A percentile compares a stretch with the other conserved stretches of the same genome.
Conservation (phyloP, 2,113 vertebrate genomes). For the Pseudopodoces humilis region DNA sequence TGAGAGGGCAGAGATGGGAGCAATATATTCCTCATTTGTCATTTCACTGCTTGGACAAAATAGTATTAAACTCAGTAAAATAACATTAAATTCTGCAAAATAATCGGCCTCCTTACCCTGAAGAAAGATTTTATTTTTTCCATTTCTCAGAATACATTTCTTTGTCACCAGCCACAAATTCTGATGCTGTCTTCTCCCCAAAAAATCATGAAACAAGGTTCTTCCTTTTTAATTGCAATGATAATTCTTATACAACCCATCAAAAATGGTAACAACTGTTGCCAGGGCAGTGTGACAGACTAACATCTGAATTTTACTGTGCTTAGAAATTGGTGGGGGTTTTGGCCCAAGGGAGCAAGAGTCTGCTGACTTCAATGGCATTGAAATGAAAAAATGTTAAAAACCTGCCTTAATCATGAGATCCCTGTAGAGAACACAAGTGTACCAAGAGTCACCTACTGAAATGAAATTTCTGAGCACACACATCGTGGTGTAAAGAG, state of each 20-base stretch:
- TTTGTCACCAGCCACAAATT: neutral
- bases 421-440: neutral
- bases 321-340: neutral
- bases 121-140: constrained; percentile 11
- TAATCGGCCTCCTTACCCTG: neutral
- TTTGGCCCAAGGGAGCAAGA: neutral
- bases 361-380: neutral
- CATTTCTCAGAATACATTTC: neutral
- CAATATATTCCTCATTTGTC: neutral
- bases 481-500: neutral
- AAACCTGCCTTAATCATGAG: neutral
- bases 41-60: neutral
- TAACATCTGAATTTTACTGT: neutral
- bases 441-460: neutral
- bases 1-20: neutral
- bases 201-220: neutral
- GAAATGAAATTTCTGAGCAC: neutral
- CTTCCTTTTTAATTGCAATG: neutral
- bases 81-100: neutral
- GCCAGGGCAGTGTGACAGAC: neutral
- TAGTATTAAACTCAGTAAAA: constrained; percentile 12
- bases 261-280: neutral
- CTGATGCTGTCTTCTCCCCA: neutral
- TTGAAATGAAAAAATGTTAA: neutral
- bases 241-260: neutral